Conservation (phyloP, 2,113 vertebrate species). For the Tonatia bakeri region DNA sequence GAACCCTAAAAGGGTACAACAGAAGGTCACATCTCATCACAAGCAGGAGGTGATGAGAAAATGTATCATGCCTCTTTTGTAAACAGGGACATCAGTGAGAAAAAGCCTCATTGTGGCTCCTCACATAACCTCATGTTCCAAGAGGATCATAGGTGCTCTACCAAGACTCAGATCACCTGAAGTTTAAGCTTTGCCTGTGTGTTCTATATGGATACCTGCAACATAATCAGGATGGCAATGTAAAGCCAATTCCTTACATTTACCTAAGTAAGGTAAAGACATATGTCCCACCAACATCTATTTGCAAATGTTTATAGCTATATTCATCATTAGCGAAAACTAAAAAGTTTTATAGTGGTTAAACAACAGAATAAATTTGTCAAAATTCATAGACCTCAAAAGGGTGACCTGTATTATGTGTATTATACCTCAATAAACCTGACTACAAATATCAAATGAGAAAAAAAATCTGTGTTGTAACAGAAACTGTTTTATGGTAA, state of each 20-base stretch:
- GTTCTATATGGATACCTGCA: background rate
- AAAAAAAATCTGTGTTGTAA: background rate
- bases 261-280: background rate
- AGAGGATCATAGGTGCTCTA: background rate
- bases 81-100: no score
- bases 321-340: background rate
- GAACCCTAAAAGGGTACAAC: background rate
- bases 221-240: no score
- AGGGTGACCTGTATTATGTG: background rate
- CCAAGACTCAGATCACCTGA: background rate
- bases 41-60: background rate
- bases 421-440: background rate
- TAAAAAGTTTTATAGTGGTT: background rate
- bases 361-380: background rate
- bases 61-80: no score
- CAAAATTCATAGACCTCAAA: background rate
- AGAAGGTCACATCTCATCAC: background rate
- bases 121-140: background rate
- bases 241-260: no score
- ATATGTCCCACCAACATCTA: background rate
- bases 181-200: background rate
- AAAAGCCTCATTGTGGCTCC: no score
- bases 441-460: background rate
- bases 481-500: background rate
- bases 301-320: background rate